Evolutionary conservation across 2,113 vertebrate species (phyloP).

Genomic region (Podilymbus podiceps): DNA sequence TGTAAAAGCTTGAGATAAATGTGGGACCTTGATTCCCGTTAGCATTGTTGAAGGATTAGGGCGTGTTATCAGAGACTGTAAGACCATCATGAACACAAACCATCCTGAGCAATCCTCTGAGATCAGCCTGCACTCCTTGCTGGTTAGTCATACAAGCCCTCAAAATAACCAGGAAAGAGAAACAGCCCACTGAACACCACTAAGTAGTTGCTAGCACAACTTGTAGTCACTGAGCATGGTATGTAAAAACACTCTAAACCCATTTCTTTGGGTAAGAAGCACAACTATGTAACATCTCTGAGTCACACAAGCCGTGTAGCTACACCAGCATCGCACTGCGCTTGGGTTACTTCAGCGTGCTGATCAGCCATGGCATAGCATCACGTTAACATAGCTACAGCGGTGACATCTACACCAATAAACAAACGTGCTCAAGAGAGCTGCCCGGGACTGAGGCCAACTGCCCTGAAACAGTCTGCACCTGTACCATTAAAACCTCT

Average conservation of each 20-base stretch:
- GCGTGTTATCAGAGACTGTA: background rate
- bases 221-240: background rate
- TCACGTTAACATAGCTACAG: background rate
- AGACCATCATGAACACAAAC: background rate
- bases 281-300: accelerated
- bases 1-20: background rate
- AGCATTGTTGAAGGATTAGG: background rate
- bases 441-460: background rate
- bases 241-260: background rate
- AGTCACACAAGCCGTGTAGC: background rate
- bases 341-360: background rate
- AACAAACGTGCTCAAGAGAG: background rate
- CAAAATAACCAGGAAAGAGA: background rate
- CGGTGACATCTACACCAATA: background rate
- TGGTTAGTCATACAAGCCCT: background rate
- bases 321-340: background rate
- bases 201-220: background rate
- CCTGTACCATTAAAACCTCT: background rate
- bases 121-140: background rate
- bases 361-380: background rate
- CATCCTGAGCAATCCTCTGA: background rate
- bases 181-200: background rate
- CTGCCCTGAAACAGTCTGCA: background rate
- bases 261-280: background rate
- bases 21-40: background rate